phyloP scores from a whole-genome alignment of 2,797 vertebrate genomes.

The Pipistrellus nathusii region DNA sequence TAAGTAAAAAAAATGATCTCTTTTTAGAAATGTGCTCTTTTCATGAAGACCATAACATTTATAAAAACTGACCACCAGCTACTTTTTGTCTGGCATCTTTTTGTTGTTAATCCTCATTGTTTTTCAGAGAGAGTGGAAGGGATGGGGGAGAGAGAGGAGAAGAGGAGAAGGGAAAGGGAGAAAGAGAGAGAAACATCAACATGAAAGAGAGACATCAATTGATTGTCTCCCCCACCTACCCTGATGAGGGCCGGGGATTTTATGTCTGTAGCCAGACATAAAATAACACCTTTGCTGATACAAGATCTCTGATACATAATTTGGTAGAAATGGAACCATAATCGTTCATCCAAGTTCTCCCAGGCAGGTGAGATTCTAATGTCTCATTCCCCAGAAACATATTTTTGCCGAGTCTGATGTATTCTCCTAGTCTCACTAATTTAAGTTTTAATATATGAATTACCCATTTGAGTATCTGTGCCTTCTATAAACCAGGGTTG shows the following conservation, averaged over 20 bases:
- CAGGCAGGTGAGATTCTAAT: constrained; percentile 23
- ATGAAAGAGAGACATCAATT: too few species aligned
- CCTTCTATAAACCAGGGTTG: constrained; percentile 43
- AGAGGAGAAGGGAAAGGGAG: too few species aligned
- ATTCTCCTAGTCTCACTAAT: not conserved
- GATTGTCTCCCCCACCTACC: too few species aligned
- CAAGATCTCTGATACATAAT: not conserved
- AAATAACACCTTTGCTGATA: not conserved
- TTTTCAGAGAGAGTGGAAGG: too few species aligned
- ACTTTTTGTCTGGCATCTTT: not conserved
- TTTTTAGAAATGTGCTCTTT: not conserved
- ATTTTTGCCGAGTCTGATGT: constrained; percentile 11
- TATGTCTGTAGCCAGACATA: not conserved
- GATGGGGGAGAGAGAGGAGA: rapidly evolving
- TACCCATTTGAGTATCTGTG: not conserved
- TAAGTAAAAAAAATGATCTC: constrained; percentile 37
- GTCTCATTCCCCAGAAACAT: constrained; percentile 19
- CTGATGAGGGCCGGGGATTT: too few species aligned
- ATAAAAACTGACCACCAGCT: not conserved
- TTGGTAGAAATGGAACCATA: constrained; percentile 43
- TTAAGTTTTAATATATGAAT: constrained; percentile 35
- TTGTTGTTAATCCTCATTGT: too few species aligned
- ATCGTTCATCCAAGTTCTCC: constrained; percentile 24
- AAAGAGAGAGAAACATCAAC: too few species aligned
- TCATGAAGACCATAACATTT: not conserved